These are phyloP conservation scores for Heliconius himera DNA, from an alignment of 1,140 invertebrate species.

Conservation along the genomic window DNA sequence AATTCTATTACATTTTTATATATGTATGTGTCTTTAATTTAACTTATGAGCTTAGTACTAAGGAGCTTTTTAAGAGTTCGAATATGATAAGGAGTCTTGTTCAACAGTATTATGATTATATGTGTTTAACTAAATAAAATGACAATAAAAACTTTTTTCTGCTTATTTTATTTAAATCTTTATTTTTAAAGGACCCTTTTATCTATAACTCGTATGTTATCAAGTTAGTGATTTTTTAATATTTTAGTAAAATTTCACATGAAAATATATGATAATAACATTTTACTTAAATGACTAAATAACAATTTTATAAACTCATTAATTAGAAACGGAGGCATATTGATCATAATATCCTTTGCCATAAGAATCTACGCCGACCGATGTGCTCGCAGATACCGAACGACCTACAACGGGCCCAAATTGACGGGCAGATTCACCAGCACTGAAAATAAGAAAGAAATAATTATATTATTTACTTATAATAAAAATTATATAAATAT, in stretches of 20 bases:
- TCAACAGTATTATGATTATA: neutral
- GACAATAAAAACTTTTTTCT: neutral
- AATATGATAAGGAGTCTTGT: neutral
- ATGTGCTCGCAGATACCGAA: conserved; percentile 52
- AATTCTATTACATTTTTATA: neutral
- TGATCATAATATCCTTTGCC: conserved; percentile 60
- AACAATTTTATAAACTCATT: conserved; percentile 16
- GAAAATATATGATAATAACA: neutral
- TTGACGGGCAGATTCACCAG: conserved; percentile 39
- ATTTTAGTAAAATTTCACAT: neutral
- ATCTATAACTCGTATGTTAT: neutral
- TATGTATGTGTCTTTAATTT: neutral
- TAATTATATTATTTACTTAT: neutral
- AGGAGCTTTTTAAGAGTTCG: neutral
- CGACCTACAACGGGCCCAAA: conserved; percentile 42
- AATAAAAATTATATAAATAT: neutral
- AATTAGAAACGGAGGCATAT: conserved; percentile 49
- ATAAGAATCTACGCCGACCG: conserved; percentile 51
- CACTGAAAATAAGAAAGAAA: conserved; percentile 32
- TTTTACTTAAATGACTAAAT: neutral
- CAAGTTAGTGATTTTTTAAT: neutral
- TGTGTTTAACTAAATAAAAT: neutral
- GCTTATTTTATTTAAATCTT: neutral
- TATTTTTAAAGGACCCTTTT: neutral
- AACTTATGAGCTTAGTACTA: neutral